phyloP scores from a whole-genome alignment of 2,888 invertebrate species.

The Bursaphelenchus okinawaensis region DNA sequence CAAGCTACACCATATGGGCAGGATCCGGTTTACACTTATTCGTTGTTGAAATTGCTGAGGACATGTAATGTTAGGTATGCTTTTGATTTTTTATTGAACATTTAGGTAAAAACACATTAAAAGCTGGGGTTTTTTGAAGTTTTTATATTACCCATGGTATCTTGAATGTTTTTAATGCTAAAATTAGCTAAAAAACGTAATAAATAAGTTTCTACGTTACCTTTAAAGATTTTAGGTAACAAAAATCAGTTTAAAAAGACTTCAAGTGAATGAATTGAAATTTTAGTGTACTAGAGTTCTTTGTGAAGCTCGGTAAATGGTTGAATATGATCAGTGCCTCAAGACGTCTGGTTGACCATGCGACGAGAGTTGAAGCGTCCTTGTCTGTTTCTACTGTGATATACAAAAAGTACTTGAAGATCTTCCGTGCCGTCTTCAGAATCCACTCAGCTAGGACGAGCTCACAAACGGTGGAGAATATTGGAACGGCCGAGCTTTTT shows the following conservation, averaged over 20 bases:
- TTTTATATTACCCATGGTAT: not conserved
- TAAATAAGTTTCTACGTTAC: not conserved
- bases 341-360: constrained; percentile 74
- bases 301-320: constrained; percentile 89
- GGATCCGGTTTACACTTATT: constrained; percentile 25
- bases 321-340: constrained; percentile 85
- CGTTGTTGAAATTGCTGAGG: constrained; percentile 24
- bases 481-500: constrained; percentile 32
- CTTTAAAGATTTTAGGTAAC: too few relatives aligned
- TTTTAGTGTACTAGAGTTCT: constrained; percentile 82
- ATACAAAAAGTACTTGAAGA: constrained; percentile 81
- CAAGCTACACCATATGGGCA: constrained; percentile 34
- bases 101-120: not conserved
- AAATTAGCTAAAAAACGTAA: not conserved
- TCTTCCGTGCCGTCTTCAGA: constrained; percentile 78
- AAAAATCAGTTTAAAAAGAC: too few relatives aligned
- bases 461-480: not conserved
- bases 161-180: not conserved
- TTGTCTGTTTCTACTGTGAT: constrained; percentile 89
- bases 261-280: too few relatives aligned
- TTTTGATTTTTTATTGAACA: not conserved
- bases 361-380: constrained; percentile 74
- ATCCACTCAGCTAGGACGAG: not conserved
- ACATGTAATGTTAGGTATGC: constrained; percentile 25
- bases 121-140: not conserved